Percentiles rank a stretch among this genome's conserved stretches.
phyloP scores from a whole-genome alignment of 2,888 invertebrate genomes.

The Apocheima hispidaria region DNA sequence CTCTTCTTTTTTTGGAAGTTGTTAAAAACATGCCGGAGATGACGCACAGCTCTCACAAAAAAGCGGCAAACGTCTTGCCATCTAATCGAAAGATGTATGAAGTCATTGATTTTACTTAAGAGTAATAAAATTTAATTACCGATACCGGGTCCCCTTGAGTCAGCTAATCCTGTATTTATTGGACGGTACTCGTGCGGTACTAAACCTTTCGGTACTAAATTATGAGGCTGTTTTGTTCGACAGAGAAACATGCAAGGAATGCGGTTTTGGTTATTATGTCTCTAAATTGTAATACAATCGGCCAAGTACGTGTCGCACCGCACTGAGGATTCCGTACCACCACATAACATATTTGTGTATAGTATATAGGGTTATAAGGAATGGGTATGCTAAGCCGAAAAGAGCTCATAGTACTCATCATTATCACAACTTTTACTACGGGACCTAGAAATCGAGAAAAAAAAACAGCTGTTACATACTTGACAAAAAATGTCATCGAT shows the following conservation, averaged over 20 bases:
- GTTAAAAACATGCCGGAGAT: constrained; percentile 3
- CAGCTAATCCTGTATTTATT: constrained; percentile 76
- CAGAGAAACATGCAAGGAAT: constrained; percentile 19
- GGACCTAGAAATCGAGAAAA: too few species aligned
- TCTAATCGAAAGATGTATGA: constrained; percentile 52
- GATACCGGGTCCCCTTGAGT: constrained; percentile 45
- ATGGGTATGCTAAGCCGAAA: too few species aligned
- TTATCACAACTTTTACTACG: too few species aligned
- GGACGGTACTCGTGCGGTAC: constrained; percentile 47
- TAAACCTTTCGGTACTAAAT: constrained; percentile 56
- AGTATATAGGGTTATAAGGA: too few species aligned
- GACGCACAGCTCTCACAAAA: constrained; percentile 2
- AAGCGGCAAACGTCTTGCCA: constrained; percentile 30
- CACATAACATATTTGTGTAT: too few species aligned
- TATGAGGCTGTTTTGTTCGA: constrained; percentile 52
- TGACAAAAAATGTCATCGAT: too few species aligned
- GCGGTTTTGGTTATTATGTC: constrained; percentile 9
- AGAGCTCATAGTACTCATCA: too few species aligned
- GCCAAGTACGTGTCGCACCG: too few species aligned
- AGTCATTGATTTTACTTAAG: constrained; percentile 69
- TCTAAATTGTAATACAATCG: too few species aligned
- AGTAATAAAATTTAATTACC: constrained; percentile 74
- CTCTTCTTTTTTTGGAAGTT: background rate
- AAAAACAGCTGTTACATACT: too few species aligned
- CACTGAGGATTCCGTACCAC: too few species aligned